phyloP scores from a whole-genome alignment of 2,113 vertebrate species.

The Oncorhynchus clarkii region DNA sequence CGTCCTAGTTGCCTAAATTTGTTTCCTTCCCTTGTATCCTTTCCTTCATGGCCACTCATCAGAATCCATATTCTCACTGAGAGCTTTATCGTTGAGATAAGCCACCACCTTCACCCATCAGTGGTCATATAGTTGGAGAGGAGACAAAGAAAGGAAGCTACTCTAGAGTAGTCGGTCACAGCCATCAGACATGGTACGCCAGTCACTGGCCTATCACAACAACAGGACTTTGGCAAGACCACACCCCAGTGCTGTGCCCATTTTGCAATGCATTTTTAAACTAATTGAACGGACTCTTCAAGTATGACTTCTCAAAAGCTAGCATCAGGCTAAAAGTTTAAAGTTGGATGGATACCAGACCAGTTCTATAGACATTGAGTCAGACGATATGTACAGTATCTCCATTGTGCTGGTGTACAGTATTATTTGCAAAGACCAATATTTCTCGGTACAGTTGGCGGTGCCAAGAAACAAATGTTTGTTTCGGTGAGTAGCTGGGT shows the following conservation, averaged over 20 bases:
- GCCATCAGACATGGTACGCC: neutral
- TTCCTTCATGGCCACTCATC: neutral
- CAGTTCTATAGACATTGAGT: too few species aligned
- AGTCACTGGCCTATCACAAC: neutral
- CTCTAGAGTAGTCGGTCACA: neutral
- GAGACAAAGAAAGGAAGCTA: neutral
- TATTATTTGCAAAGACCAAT: too few species aligned
- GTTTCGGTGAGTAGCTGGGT: too few species aligned
- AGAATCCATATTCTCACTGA: neutral
- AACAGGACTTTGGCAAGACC: neutral
- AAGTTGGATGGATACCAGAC: too few species aligned
- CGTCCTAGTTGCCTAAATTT: neutral
- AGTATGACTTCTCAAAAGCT: too few species aligned
- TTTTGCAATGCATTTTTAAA: neutral
- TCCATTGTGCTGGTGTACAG: too few species aligned
- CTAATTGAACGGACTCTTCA: too few species aligned
- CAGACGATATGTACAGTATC: too few species aligned
- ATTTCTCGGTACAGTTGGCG: too few species aligned
- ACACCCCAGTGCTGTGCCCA: neutral
- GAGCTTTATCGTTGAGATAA: neutral
- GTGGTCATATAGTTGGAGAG: neutral
- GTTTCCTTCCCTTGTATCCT: slow-evolving; percentile 16
- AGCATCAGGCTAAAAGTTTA: too few species aligned
- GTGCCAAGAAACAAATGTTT: too few species aligned
- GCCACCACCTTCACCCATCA: neutral